Base-by-base conservation (phyloP, 2,797 vertebrate genomes). In the Prunella strophiata region DNA sequence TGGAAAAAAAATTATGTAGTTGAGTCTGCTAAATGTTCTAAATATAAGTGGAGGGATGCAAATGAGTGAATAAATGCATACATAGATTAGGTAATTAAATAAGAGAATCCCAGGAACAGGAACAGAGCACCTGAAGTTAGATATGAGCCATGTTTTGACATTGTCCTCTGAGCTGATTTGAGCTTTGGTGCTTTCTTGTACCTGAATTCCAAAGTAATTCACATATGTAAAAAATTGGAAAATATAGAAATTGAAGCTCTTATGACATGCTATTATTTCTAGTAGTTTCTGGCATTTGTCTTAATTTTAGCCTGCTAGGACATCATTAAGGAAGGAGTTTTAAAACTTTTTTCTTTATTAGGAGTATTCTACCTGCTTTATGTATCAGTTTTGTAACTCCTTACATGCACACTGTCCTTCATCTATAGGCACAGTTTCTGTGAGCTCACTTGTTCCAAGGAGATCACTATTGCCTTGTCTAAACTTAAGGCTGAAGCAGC, bases 11-110 rank as follows among this genome's bases (percentile, higher is more conserved):
- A 4, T 1, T 5, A 22, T 17, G 52, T 63, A 36, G 30, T 6
- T 38, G 74, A 70, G 82, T 87, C 43, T 4, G 8, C 27, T 50
- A 43, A 76, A 63, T 55, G 51, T 59, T 88, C 78, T 63, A 89
- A 93, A 85, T 84, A 88, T 36, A 93, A 91, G 59, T 38, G 81
- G 29, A 78, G 21, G 52, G 61, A 90, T 95, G 79, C 66, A 95
- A 95, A 96, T 93, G 79, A 94, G 54, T 73, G 95, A 91, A 95
- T 93, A 92, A 95, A 96, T 96, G 88, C 96, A 91, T 94, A 73
- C 15, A 17, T n/a, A 43, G 57, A 65, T 50, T 65, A 79, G 84
- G 74, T 93, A 88, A 91, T 94, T 94, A 95, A 96, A 74, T 50
- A 89, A 94, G 88, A 96, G 73, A 89, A 88, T 62, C 48, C 54